Evolutionary conservation across 2,888 invertebrate species (phyloP).

Genomic region (Abscondita cerata): DNA sequence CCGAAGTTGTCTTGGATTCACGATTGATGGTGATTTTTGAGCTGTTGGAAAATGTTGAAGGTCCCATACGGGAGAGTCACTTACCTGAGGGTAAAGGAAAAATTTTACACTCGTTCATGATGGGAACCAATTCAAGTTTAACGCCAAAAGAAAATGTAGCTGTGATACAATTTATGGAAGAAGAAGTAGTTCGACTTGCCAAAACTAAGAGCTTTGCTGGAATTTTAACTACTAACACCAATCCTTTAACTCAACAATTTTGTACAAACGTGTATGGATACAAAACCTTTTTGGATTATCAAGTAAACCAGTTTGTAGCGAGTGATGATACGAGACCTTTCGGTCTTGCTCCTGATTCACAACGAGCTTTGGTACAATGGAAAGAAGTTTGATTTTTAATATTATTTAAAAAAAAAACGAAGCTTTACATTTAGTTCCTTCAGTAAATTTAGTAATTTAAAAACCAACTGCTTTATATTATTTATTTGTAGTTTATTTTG

Average conservation of each 20-base stretch:
- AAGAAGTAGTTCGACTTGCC: slow-evolving; percentile 73
- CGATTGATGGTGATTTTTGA: slow-evolving; percentile 77
- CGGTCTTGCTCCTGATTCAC: slow-evolving; percentile 75
- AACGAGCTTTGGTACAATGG: slow-evolving; percentile 82
- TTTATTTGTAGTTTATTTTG: too few species aligned
- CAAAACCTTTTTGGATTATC: slow-evolving; percentile 76
- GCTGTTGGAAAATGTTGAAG: slow-evolving; percentile 79
- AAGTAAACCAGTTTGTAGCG: slow-evolving; percentile 80
- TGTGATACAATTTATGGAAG: slow-evolving; percentile 80
- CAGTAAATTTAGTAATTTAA: too few species aligned
- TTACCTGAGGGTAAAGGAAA: slow-evolving; percentile 71
- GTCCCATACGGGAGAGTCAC: slow-evolving; percentile 69
- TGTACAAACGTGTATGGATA: slow-evolving; percentile 81
- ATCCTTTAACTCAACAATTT: slow-evolving; percentile 88
- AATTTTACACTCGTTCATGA: slow-evolving; percentile 86
- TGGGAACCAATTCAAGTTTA: slow-evolving; percentile 76
- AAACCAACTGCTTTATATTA: too few species aligned
- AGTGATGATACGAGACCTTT: slow-evolving; percentile 77
- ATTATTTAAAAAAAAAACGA: too few species aligned
- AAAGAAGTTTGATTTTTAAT: slow-evolving; percentile 56
- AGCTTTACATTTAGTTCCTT: too few species aligned
- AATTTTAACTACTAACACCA: slow-evolving; percentile 87
- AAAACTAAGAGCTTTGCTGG: slow-evolving; percentile 71
- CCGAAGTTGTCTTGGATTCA: slow-evolving; percentile 72
- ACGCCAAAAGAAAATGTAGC: slow-evolving; percentile 78